Base-by-base conservation (phyloP, 2,113 vertebrate genomes). In the Mastomys natalensis region DNA sequence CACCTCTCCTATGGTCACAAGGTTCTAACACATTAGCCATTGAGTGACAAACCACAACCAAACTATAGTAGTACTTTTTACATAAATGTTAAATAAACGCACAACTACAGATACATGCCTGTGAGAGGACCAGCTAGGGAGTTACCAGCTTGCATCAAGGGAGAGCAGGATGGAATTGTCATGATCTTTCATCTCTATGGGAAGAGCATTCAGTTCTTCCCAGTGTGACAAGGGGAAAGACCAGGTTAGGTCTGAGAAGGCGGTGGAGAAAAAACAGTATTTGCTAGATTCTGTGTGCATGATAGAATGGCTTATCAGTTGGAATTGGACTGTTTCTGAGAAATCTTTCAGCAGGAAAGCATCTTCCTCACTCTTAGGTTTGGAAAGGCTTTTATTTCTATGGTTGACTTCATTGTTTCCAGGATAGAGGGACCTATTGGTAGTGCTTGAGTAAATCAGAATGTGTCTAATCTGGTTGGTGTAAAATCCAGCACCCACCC, bases 371-470 rank as follows among this genome's bases (percentile, higher is more conserved):
- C 68, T 17, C 89, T 60, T 68, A 7, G 7, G 84, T 88, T 87
- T 77, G 78, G 58, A 8, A 26, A 26, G 13, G 22, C 6, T 91
- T 91, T 81, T 62, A 58, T 87, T 48, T 60, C 21, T 58, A 58
- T 95, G 37, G 3, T 22, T 78, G 22, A 58, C 58, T 97, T 94
- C 91, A 16, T 72, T 91, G 76, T 66, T 87, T 89, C 48, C 19
- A 72, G 26, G 11, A 85, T 26, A 17, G 43, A 74, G 53, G 77
- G 29, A 68, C 26, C 40, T 95, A 91, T 85, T 85, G 37, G 15
- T 4, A 29, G 60, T 91, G 31, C 85, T 90, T 93, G 77, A 97
- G 89, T 91, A 90, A 96, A 76, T 95, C 55, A 87, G 78, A 91
- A 92, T 80, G 53, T 62, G 51, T 87, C 84, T 89, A 76, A 89